Conservation (phyloP, 2,113 vertebrate genomes). For the Phalacrocorax carbo region DNA sequence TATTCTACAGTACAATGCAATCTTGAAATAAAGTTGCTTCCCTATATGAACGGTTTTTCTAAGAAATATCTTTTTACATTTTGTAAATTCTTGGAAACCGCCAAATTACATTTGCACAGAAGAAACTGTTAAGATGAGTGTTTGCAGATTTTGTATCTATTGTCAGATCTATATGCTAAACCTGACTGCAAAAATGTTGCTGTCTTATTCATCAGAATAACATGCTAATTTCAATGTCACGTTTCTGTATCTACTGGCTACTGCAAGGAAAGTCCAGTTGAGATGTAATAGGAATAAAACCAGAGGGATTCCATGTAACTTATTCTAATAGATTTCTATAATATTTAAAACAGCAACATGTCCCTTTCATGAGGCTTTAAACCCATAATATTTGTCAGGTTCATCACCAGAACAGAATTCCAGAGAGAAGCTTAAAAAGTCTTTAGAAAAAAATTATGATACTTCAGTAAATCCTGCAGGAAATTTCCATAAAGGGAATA, state of each 20-base stretch:
- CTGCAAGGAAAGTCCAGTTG: not conserved
- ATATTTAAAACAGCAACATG: not conserved
- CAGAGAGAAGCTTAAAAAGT: not conserved
- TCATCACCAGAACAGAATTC: not conserved
- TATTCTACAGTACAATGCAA: not conserved
- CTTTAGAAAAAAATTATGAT: not conserved
- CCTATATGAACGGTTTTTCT: not conserved
- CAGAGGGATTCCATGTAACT: not conserved
- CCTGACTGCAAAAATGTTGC: not conserved
- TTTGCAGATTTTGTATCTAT: not conserved
- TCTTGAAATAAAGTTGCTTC: not conserved
- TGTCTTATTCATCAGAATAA: not conserved
- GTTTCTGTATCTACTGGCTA: not conserved
- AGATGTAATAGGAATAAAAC: not conserved
- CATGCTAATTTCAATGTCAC: not conserved
- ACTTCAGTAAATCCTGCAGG: not conserved
- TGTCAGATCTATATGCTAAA: not conserved
- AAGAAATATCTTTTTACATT: not conserved
- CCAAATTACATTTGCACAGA: not conserved
- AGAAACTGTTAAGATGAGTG: not conserved
- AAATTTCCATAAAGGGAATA: not conserved
- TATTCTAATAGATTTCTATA: not conserved
- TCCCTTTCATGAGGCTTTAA: not conserved
- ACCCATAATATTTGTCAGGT: not conserved
- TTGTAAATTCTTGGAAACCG: not conserved